Conservation (phyloP, 2,797 vertebrate species). For the Coluber constrictor region DNA sequence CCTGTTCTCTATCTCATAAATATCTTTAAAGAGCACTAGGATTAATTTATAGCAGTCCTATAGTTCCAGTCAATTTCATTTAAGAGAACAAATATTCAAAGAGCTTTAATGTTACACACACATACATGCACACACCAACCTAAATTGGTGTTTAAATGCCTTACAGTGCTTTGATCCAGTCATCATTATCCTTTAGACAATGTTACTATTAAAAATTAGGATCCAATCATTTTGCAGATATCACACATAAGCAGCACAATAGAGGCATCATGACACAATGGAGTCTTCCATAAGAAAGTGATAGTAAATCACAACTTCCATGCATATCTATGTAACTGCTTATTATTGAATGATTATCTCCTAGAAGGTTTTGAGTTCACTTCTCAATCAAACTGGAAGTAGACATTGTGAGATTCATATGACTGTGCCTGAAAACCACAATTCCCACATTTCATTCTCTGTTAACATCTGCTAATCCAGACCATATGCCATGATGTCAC, state of each 20-base stretch:
- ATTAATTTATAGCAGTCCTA: neutral
- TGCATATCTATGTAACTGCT: neutral
- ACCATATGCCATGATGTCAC: neutral
- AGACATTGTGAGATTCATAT: neutral
- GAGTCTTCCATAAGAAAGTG: neutral
- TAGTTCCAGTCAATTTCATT: neutral
- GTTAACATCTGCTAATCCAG: neutral
- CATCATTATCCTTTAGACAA: neutral
- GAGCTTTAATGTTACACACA: neutral
- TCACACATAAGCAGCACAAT: neutral
- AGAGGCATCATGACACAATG: neutral
- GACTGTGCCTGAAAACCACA: neutral
- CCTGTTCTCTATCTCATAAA: neutral
- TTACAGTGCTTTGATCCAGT: neutral
- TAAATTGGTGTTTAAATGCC: neutral
- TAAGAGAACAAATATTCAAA: neutral
- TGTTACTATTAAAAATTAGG: neutral
- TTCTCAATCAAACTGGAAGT: neutral
- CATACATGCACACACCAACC: neutral
- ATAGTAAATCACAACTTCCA: neutral
- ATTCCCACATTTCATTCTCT: neutral
- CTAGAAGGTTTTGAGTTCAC: slow-evolving; percentile 6
- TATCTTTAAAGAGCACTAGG: neutral
- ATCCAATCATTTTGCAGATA: neutral
- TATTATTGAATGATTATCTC: neutral